Conservation (phyloP, 2,113 vertebrate species). For the Brachionichthys hirsutus region DNA sequence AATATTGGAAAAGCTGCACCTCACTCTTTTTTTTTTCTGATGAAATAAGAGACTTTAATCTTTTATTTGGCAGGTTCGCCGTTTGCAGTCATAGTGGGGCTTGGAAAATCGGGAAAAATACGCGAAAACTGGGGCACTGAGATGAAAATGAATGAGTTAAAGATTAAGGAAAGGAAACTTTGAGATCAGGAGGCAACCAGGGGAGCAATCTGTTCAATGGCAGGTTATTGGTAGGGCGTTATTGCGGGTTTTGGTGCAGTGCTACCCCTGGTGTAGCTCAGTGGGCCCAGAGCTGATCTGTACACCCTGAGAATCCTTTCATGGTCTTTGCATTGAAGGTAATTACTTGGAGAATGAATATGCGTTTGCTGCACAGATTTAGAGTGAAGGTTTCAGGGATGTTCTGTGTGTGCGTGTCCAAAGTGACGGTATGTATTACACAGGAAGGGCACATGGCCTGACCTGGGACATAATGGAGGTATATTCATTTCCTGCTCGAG, state of each 20-base stretch:
- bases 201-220: constrained; percentile 23
- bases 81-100: too few relatives aligned
- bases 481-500: constrained; percentile 56
- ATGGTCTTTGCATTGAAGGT: constrained; percentile 31
- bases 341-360: constrained; percentile 13
- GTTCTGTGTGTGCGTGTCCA: constrained; percentile 7
- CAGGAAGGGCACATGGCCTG: constrained; percentile 54
- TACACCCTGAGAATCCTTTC: constrained; percentile 13
- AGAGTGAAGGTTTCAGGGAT: constrained; percentile 27
- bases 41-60: too few relatives aligned
- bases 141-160: too few relatives aligned
- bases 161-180: constrained; percentile 27
- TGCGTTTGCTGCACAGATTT: constrained; percentile 25
- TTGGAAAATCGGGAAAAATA: too few relatives aligned
- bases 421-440: constrained; percentile 40
- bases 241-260: constrained; percentile 34
- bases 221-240: constrained; percentile 23
- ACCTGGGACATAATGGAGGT: constrained; percentile 44
- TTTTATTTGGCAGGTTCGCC: too few relatives aligned
- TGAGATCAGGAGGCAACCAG: constrained; percentile 16
- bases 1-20: too few relatives aligned
- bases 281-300: constrained; percentile 17
- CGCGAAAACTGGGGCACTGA: too few relatives aligned
- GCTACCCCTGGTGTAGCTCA: constrained; percentile 31
- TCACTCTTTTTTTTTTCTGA: too few relatives aligned